phyloP scores from a whole-genome alignment of 2,888 invertebrate genomes.

The Philonicus albiceps region DNA sequence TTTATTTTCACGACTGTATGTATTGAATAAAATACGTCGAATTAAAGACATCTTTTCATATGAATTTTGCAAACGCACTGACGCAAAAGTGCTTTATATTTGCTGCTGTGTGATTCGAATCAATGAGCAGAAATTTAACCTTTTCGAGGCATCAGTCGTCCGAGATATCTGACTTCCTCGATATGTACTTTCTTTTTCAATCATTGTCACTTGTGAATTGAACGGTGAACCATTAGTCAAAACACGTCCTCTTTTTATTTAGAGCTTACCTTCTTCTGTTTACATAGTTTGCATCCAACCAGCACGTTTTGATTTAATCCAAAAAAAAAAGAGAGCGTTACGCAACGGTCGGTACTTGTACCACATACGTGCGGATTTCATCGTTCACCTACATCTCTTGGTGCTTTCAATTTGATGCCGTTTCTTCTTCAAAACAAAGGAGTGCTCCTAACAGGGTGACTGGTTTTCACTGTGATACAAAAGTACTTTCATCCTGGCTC shows the following conservation, averaged over 20 bases:
- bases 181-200: not conserved
- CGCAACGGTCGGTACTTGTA: not conserved
- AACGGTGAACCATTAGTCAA: not conserved
- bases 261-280: not conserved
- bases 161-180: not conserved
- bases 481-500: not conserved
- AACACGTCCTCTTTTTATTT: not conserved
- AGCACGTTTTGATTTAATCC: not conserved
- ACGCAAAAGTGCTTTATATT: not conserved
- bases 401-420: not conserved
- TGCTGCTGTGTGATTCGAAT: not conserved
- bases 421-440: not conserved
- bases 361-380: constrained; percentile 2
- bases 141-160: not conserved
- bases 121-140: not conserved
- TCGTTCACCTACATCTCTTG: not conserved
- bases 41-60: not conserved
- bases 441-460: not conserved
- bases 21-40: no score
- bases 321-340: not conserved
- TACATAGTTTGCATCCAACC: not conserved
- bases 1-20: no score
- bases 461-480: not conserved
- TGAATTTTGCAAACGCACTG: not conserved
- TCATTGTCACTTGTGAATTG: not conserved